Evolutionary conservation across 2,797 vertebrate genomes (phyloP), one percentile per base, ranked within the genome.

Genomic region (Podarcis siculus): DNA sequence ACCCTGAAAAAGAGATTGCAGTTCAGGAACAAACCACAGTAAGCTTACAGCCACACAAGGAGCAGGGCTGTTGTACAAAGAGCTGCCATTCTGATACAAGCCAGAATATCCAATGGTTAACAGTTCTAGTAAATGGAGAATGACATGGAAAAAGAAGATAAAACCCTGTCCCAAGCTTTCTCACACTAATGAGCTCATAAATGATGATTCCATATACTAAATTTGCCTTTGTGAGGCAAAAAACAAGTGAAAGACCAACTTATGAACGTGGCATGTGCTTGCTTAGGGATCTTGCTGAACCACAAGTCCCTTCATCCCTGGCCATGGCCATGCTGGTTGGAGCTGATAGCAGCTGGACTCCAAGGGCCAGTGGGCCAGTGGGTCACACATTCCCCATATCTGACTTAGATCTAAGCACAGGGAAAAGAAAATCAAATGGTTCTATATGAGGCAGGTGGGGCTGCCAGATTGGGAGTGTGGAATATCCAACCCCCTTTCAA

Each of bases 171-270:
- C 89, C 89, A 91, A 84, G 86, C 83, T 81, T 69, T 82, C 91
- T 85, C 86, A 91, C 87, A 3, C 64, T 85, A 94, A 87, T 77
- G 92, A 83, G 85, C 90, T 83, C 9, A 17, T 27, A 39, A 32
- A 85, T 90, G 93, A 91, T 80, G 90, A 86, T 1, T 35, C 58
- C 67, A 17, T 0, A 0, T 39, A 73, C 35, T 27, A 77, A 88
- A 71, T 83, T 58, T 69, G 66, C 3, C 30, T 84, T 45, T 61
- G 37, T 72, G 21, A 42, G 67, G 17, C 75, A 76, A 76, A 30
- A 88, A 79, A 27, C 4, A 83, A 80, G 66, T 15, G 55, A 9
- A 19, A 37, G 25, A 39, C 69, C 17, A 73, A 23, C 4, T 35
- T 67, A 76, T 75, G 23, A 66, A 73, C n/a, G 73, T 85, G 30